These are phyloP conservation scores for Xenopus tropicalis DNA, from an alignment of 2,113 vertebrate species.

Conservation along the genomic window UCB_Xtro_10.0 CM004451.2:63342001-63342500, in stretches of 20 bases:
- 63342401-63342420: slow-evolving; percentile 3
- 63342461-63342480: too few relatives aligned
- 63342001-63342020: too few relatives aligned
- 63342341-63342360: slow-evolving; percentile 17
- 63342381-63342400: slow-evolving; percentile 4
- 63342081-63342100: not conserved
- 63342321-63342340: slow-evolving; percentile 31
- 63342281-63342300: slow-evolving; percentile 29
- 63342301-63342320: slow-evolving; percentile 35
- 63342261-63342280: slow-evolving; percentile 43
- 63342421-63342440: slow-evolving; percentile 17
- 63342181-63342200: slow-evolving; percentile 33
- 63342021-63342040: not conserved
- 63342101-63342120: not conserved
- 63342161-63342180: slow-evolving; percentile 24
- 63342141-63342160: slow-evolving; percentile 30
- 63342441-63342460: not conserved
- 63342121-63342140: slow-evolving; percentile 13
- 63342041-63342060: not conserved
- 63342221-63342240: slow-evolving; percentile 43
- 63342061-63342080: not conserved
- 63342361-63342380: slow-evolving; percentile 10
- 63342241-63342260: slow-evolving; percentile 44
- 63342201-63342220: slow-evolving; percentile 41
- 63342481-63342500: too few relatives aligned